Conservation (phyloP, 2,113 vertebrate species). For the Epinephelus cyanopodus region DNA sequence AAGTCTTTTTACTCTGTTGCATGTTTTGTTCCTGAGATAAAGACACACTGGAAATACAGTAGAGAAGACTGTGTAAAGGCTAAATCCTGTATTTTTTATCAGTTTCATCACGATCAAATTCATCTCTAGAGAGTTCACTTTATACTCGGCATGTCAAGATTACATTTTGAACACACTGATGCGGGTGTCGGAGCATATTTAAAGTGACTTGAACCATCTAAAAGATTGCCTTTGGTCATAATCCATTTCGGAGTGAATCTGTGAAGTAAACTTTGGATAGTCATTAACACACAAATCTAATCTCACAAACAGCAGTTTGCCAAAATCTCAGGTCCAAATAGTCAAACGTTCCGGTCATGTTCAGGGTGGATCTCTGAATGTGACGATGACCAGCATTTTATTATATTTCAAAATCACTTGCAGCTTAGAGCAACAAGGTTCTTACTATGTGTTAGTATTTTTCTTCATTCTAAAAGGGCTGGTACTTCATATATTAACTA, state of each 20-base stretch:
- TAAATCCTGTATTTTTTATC: conserved; percentile 1
- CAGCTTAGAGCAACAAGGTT: conserved; percentile 37
- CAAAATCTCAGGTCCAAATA: conserved; percentile 82
- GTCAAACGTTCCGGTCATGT: conserved; percentile 52
- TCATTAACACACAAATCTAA: conserved; percentile 42
- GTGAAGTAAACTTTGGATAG: neutral
- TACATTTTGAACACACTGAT: conserved; percentile 12
- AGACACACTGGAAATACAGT: conserved; percentile 10
- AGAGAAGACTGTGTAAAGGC: neutral
- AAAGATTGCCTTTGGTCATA: conserved; percentile 10
- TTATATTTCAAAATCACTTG: conserved; percentile 41
- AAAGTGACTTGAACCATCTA: conserved; percentile 13
- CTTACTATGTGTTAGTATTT: conserved; percentile 42
- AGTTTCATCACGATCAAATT: neutral
- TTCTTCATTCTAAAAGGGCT: conserved; percentile 74
- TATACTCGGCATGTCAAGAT: neutral
- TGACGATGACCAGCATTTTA: conserved; percentile 67
- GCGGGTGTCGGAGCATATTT: conserved; percentile 12
- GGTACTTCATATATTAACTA: conserved; percentile 59
- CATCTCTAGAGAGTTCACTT: conserved; percentile 12
- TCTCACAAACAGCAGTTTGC: conserved; percentile 63
- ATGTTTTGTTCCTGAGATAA: neutral
- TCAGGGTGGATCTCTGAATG: conserved; percentile 71
- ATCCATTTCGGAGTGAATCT: conserved; percentile 12
- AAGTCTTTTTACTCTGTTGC: neutral